Base-by-base conservation (phyloP, 2,888 invertebrate genomes). In the Cancer borealis region DNA sequence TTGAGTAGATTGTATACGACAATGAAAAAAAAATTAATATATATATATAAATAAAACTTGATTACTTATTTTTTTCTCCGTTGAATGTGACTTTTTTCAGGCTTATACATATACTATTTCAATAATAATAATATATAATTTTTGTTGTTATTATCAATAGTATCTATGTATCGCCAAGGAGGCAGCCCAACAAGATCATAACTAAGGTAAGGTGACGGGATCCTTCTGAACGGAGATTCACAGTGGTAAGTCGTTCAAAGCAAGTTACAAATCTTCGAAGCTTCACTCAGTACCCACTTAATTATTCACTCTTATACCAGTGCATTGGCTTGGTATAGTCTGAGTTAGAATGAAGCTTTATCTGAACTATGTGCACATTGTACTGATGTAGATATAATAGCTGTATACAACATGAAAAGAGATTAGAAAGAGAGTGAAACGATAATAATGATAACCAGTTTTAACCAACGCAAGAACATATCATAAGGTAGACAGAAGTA, bases 1-100 rank as follows among this genome's bases (percentile, higher is more conserved):
- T 84, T 30, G 84, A 84, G 84, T 84, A 84, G 84, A 84, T 84
- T 84, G 84, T 84, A 84, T 84, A 84, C 84, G 84, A 84, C 84
- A 39, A 84, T 84, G 84, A 84, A 84, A 84, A 6, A 6, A 39
- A 39, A 39, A 39, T 39, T 39, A 39, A 84, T 17, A 84, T 84
- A 84, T 84, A 30, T 84, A 84, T 39, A 84, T 84, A 30, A 73
- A 26, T 17, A 60, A 60, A 60, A 60, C 21, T 21, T 60, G 21
- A 60, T 60, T 21, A 21, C 17, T 60, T 17, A 3, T 39, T 60
- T 60, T 60, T 60, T 21, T 21, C 60, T 60, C 21, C 60, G 2
- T 21, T 60, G 21, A 49, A 5, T 60, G 60, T 60, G 12, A 49
- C 2, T 12, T 49, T 49, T 17, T 21, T 60, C 39, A 2, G 39